Conservation (phyloP, 2,113 vertebrate genomes). For the Phalacrocorax brasilianus region DNA sequence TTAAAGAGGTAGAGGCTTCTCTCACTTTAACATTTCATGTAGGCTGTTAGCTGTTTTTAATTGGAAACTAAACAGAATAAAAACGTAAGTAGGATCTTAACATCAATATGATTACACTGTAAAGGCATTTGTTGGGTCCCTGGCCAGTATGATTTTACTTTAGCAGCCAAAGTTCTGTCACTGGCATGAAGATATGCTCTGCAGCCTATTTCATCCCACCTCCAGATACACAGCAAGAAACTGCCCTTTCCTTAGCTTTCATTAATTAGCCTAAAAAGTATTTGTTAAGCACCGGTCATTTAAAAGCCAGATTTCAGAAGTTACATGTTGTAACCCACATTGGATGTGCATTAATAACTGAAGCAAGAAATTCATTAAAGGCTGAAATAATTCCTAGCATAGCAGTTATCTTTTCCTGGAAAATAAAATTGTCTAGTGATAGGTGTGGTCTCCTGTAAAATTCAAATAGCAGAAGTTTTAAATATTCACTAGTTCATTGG, state of each 20-base stretch:
- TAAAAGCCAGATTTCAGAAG: background rate
- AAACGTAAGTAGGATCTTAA: background rate
- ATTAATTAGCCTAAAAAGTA: background rate
- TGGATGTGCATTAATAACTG: background rate
- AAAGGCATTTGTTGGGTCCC: background rate
- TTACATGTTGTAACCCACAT: background rate
- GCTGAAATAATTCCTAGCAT: background rate
- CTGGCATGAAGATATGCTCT: background rate
- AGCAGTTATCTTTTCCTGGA: background rate
- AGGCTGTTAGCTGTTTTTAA: background rate
- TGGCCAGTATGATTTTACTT: background rate
- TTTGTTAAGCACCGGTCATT: background rate
- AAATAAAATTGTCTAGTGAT: background rate
- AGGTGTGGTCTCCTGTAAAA: background rate
- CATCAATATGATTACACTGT: background rate
- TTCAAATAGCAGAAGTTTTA: background rate
- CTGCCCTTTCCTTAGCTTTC: background rate
- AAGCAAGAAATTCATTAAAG: background rate
- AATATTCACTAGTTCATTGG: background rate
- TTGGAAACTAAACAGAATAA: background rate
- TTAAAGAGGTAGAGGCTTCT: background rate
- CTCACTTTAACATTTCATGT: background rate
- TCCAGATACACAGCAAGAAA: background rate
- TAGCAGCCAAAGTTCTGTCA: background rate
- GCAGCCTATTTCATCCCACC: background rate